These are phyloP conservation scores for Cyprinella venusta DNA, from an alignment of 2,797 vertebrate genomes.

Conservation along the genomic window DNA sequence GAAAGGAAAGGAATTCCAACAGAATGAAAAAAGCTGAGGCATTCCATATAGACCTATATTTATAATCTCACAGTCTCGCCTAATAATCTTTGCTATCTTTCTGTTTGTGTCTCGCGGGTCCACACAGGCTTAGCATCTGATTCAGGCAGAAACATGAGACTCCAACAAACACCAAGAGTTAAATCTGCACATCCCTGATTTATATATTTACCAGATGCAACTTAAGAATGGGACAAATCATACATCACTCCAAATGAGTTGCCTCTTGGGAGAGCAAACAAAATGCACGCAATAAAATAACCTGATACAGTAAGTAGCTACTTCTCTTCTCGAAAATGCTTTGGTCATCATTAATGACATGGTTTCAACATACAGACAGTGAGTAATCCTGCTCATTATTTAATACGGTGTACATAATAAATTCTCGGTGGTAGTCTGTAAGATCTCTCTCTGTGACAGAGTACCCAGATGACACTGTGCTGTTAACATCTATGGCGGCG, in stretches of 20 bases:
- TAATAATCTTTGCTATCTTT: background rate
- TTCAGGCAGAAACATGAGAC: background rate
- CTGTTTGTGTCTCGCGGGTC: background rate
- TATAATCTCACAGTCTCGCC: background rate
- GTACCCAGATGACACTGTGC: constrained; percentile 14
- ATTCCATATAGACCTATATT: background rate
- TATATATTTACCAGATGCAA: constrained; percentile 32
- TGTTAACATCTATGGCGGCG: constrained; percentile 17
- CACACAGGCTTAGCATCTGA: background rate
- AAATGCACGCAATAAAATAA: constrained; percentile 1
- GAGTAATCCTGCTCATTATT: constrained; percentile 44
- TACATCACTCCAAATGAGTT: constrained; percentile 42
- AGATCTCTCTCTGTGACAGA: constrained; percentile 30
- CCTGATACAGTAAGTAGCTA: constrained; percentile 17
- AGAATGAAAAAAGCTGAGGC: background rate
- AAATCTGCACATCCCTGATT: constrained; percentile 18
- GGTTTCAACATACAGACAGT: constrained; percentile 17
- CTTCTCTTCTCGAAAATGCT: background rate
- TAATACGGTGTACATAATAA: constrained; percentile 29
- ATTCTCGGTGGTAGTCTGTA: constrained; percentile 23
- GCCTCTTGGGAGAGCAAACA: constrained; percentile 19
- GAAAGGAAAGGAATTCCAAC: background rate
- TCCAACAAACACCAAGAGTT: background rate
- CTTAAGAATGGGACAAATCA: constrained; percentile 34
- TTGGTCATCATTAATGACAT: constrained; percentile 29